These are phyloP conservation scores for Acanthacorydalis orientalis DNA, from an alignment of 2,888 invertebrate species.

Conservation along the genomic window DNA sequence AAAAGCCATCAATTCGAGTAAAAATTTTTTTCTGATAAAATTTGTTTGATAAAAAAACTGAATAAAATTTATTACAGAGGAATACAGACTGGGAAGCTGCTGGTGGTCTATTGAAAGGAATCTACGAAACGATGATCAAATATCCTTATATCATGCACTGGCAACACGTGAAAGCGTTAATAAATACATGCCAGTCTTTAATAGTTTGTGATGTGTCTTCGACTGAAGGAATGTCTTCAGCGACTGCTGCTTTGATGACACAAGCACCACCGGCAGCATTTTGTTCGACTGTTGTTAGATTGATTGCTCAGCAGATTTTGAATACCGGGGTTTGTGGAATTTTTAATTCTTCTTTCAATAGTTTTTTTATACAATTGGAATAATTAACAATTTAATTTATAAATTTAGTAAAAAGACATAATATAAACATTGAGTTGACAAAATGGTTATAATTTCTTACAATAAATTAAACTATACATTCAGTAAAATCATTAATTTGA, in stretches of 20 bases:
- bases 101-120: conserved; percentile 80
- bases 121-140: conserved; percentile 82
- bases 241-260: conserved; percentile 72
- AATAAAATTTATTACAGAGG: conserved; percentile 35
- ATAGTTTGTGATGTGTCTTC: conserved; percentile 61
- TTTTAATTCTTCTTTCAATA: conserved; percentile 5
- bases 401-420: not conserved
- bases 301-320: conserved; percentile 88
- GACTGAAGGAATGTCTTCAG: conserved; percentile 61
- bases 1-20: conserved; percentile 80
- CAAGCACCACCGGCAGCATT: conserved; percentile 90
- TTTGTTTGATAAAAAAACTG: not conserved
- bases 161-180: conserved; percentile 81
- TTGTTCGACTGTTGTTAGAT: conserved; percentile 87
- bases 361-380: not conserved
- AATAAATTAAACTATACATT: too few relatives aligned
- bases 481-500: too few relatives aligned
- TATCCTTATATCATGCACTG: conserved; percentile 94
- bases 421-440: not conserved
- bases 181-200: conserved; percentile 69
- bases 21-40: conserved; percentile 13
- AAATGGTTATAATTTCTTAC: too few relatives aligned
- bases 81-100: conserved; percentile 98
- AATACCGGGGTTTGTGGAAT: conserved; percentile 60
- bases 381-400: conserved; percentile 8